Percentiles rank a stretch among this genome's conserved stretches.
phyloP scores from a whole-genome alignment of 2,113 vertebrate genomes.

The Herpetotheres cachinnans region DNA sequence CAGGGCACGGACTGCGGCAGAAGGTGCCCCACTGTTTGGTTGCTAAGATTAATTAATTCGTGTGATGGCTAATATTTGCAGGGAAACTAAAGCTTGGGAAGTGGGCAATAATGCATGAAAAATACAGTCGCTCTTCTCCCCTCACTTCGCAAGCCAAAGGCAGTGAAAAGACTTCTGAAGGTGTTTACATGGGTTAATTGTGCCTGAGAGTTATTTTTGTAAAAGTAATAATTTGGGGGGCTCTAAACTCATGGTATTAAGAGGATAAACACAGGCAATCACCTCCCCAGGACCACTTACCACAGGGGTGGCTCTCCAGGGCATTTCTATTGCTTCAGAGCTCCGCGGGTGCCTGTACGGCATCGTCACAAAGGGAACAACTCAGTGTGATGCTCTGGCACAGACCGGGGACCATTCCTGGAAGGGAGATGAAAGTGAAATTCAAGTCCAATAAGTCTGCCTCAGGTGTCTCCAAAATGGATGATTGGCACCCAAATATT shows the following conservation, averaged over 20 bases:
- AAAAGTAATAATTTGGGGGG: neutral
- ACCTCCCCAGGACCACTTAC: neutral
- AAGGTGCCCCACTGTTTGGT: constrained; percentile 79
- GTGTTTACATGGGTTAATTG: neutral
- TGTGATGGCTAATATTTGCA: constrained; percentile 24
- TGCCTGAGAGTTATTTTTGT: neutral
- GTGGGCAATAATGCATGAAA: neutral
- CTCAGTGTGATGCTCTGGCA: neutral
- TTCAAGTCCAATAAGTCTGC: neutral
- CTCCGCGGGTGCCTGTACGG: rapidly evolving
- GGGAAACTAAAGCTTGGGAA: neutral
- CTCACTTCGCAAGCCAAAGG: neutral
- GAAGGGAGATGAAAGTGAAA: too few species aligned
- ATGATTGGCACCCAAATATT: neutral
- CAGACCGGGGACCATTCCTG: neutral
- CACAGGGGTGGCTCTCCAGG: neutral
- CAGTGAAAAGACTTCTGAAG: neutral
- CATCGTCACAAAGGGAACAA: rapidly evolving
- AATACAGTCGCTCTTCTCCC: neutral
- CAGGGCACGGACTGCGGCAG: constrained; percentile 81
- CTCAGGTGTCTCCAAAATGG: neutral
- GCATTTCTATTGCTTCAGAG: too few species aligned
- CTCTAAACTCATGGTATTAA: rapidly evolving
- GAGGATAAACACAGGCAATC: rapidly evolving
- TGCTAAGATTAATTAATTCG: constrained; percentile 67